Base-by-base conservation (phyloP, 2,797 vertebrate genomes). In the Anolis apletophallus region DNA sequence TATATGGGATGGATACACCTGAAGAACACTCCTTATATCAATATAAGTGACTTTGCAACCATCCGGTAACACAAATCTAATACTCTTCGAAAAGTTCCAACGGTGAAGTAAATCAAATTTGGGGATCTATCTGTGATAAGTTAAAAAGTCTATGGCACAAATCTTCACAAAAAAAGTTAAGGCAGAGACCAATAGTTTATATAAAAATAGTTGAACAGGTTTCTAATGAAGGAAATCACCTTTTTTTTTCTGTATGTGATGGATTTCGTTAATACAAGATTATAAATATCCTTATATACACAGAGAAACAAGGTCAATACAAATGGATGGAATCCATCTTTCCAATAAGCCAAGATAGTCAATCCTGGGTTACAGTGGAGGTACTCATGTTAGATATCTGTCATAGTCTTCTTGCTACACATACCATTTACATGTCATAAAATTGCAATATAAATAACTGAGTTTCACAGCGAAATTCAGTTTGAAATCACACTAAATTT, bases 221-320 rank as follows among this genome's bases (percentile, higher is more conserved):
- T 93, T 89, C 93, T 94, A 93, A 90, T 94, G 93, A 88, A 94
- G 87, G 92, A 94, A 94, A 93, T 91, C 87, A 92, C 88, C 88
- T 86, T 93, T 46, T 40, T n/a, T 40, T 46, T 93, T 86, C 88
- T 69, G 17, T 86, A 68, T 80, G 68, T 54, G 81, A 61, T 88
- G 92, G 88, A 74, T 81, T 95, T 92, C 90, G 92, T 90, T 88
- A 87, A 93, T 93, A 88, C 85, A 91, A 91, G 90, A 87, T 93
- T 93, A 95, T 94, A 95, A 95, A 95, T 94, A 95, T 86, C 94
- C 89, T 94, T 92, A 83, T 92, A 94, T 78, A 95, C 29, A 81
- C 57, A 86, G 87, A 93, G 88, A 88, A 74, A 90, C 64, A 57
- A 80, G 73, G 69, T 68, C 86, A 93, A 75, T 90, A 92, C 84